Evolutionary conservation across 2,888 invertebrate species (phyloP), one percentile per base, ranked within the genome.

Genomic region (Thecophora atra): DNA sequence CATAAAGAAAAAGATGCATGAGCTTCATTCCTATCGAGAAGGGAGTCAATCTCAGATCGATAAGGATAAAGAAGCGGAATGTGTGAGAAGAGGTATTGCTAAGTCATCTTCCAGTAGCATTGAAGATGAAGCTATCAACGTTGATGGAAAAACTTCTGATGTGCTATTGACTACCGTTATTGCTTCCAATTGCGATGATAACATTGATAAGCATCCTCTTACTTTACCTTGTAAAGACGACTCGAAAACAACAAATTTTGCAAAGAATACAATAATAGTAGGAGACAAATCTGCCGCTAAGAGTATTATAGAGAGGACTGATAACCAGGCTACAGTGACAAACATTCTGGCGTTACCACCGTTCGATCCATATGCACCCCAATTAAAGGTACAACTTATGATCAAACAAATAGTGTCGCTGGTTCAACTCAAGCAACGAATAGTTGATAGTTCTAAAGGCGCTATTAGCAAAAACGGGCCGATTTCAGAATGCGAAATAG

Each of bases 381-480:
- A 82, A 60, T 72, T 77, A 54, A 78, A 81, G 73, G 79, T 83
- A 37, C 80, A 84, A 67, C 79, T 84, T 19, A 78, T 81, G 24
- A 85, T 83, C 56, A 85, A 85, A 75, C 78, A 81, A 26, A 84
- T 85, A 15, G 79, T 86, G 24, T 86, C 86, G 17, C 76, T 85
- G 21, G 79, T 81, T 71, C 82, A 84, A 72, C 78, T 86, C 75
- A 83, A 83, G 73, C 78, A 80, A 72, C 82, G 83, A 19, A 71
- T 71, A 24, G 56, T 71, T 11, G 71, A 71, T 44, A 71, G 65
- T 8, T 71, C 71, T 17, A 71, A 65, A 47, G 71, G 71, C 15
- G 71, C 71, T 21, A 71, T 65, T 13, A 71, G 71, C 30, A 71
- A 65, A 44, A 65, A 65, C 24, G 71, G 65, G 17, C 71, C 71